These are phyloP conservation scores for Mylabris sibirica DNA, from an alignment of 2,888 invertebrate genomes.

Conservation along the genomic window DNA sequence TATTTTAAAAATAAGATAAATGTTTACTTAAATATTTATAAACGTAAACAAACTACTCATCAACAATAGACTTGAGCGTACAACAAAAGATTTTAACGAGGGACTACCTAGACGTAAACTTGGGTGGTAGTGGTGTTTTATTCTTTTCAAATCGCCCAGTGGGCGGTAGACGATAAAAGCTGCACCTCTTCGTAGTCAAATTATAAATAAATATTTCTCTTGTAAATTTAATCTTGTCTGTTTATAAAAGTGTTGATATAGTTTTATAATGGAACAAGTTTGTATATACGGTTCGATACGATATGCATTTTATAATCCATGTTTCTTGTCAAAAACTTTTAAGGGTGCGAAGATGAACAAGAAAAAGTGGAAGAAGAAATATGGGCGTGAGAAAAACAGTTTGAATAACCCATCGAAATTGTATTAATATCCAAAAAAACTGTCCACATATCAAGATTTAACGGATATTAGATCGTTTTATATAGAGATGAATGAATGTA, in stretches of 20 bases:
- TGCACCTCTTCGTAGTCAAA: background rate
- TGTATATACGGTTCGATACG: no score
- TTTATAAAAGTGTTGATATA: background rate
- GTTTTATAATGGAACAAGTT: background rate
- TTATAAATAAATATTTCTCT: background rate
- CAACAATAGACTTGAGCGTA: slow-evolving; percentile 24
- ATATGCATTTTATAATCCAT: slow-evolving; percentile 30
- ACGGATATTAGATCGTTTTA: slow-evolving; percentile 34
- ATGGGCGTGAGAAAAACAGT: slow-evolving; percentile 27
- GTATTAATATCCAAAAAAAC: slow-evolving; percentile 31
- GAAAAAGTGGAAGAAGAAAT: background rate
- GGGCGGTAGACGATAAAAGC: slow-evolving; percentile 3
- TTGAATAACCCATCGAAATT: slow-evolving; percentile 34
- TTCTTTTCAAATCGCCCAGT: background rate
- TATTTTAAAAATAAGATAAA: slow-evolving; percentile 17
- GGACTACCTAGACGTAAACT: slow-evolving; percentile 17
- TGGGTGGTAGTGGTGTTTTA: background rate
- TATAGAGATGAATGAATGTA: slow-evolving; percentile 24
- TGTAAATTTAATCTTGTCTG: background rate
- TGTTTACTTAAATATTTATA: slow-evolving; percentile 30
- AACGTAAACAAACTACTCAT: slow-evolving; percentile 20
- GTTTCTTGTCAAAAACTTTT: slow-evolving; percentile 18
- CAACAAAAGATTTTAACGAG: slow-evolving; percentile 32
- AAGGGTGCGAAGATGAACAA: background rate
- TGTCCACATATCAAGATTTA: slow-evolving; percentile 35